Evolutionary conservation across 2,113 vertebrate genomes (phyloP).

Genomic region (Plestiodon gilberti): DNA sequence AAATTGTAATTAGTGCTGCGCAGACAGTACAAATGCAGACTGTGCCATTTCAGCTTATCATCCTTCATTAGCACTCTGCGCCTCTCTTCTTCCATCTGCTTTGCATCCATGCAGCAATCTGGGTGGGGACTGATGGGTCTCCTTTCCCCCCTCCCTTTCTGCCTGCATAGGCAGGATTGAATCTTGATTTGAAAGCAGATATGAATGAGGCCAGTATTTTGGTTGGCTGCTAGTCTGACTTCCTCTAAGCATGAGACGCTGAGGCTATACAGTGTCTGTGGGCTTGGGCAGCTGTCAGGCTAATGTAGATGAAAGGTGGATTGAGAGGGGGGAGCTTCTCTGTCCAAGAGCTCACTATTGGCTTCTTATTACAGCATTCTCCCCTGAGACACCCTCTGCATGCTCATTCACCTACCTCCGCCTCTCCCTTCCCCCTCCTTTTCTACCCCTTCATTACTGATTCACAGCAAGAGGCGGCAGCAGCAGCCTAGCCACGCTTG

Average conservation of each 20-base stretch:
- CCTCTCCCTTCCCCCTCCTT: conserved; percentile 74
- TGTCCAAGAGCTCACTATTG: conserved; percentile 85
- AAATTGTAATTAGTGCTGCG: rapidly evolving
- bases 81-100: background rate
- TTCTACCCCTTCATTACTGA: conserved; percentile 79
- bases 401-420: conserved; percentile 78
- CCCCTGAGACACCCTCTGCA: conserved; percentile 79
- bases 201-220: background rate
- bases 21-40: conserved; percentile 13
- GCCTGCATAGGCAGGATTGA: background rate
- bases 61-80: background rate
- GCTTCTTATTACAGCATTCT: conserved; percentile 93
- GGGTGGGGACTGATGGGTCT: conserved; percentile 7
- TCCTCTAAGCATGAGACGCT: background rate
- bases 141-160: conserved; percentile 22
- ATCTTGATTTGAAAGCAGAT: conserved; percentile 33
- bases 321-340: conserved; percentile 68
- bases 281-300: conserved; percentile 49
- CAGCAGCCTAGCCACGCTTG: conserved; percentile 56
- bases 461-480: conserved; percentile 79
- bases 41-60: background rate
- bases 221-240: conserved; percentile 33
- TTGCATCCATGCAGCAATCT: background rate
- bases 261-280: conserved; percentile 29
- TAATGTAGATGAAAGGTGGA: conserved; percentile 59